Evolutionary conservation across 1,140 invertebrate genomes (phyloP), one percentile per base, ranked within the genome.

Genomic region (Agraylea sexmaculata): DNA sequence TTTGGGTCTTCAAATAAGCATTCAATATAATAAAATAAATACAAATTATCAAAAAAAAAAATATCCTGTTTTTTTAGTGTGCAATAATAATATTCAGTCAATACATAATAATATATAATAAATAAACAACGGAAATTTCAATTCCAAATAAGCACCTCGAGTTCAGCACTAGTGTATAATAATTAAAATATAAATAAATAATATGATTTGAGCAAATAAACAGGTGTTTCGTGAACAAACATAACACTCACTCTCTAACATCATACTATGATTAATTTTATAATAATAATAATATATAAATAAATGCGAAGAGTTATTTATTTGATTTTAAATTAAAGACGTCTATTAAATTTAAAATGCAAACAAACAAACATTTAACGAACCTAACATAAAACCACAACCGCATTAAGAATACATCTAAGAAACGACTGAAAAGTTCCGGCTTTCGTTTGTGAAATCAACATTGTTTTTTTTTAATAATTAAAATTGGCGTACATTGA

Each of bases 131-230:
- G n/a, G n/a, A n/a, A n/a, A n/a, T n/a, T n/a, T n/a, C n/a, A n/a
- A n/a, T n/a, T n/a, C n/a, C n/a, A n/a, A n/a, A n/a, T n/a, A n/a
- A n/a, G n/a, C n/a, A n/a, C n/a, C n/a, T n/a, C n/a, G n/a, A n/a
- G n/a, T n/a, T n/a, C n/a, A n/a, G n/a, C n/a, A n/a, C n/a, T n/a
- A n/a, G n/a, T n/a, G n/a, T n/a, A n/a, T n/a, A n/a, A n/a, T n/a
- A n/a, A n/a, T n/a, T n/a, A n/a, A n/a, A n/a, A n/a, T n/a, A 40
- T 38, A 42, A 39, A 39, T 42, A 43, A 28, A 22, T 42, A 30
- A 40, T 30, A 42, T 44, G 15, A 18, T 43, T 49, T 49, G 47
- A 49, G 47, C 47, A 49, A 49, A 49, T 42, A 28, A 33, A 49
- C 47, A 49, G 47, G 47, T 49, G 47, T 49, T 40, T 37, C 27